Evolutionary conservation across 2,113 vertebrate genomes (phyloP).

Genomic region (Erythrolamprus reginae): DNA sequence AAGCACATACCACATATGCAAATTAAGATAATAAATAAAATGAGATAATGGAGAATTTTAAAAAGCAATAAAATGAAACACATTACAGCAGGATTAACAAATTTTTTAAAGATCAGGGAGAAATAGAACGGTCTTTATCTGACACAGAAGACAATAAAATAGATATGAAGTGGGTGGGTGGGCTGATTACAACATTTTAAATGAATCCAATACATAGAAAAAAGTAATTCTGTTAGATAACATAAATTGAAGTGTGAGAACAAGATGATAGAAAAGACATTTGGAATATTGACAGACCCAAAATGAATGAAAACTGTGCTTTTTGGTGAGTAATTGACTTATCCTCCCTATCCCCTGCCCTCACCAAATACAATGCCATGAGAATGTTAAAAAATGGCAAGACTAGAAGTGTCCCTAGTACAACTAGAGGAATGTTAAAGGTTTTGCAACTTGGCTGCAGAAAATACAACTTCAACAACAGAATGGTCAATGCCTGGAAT

Average conservation of each 20-base stretch:
- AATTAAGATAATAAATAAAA: no score
- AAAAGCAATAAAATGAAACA: no score
- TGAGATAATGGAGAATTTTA: no score
- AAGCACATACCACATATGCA: no score
- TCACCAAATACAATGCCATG: not conserved
- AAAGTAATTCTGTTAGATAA: not conserved
- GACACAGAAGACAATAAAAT: not conserved
- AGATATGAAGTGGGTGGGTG: not conserved
- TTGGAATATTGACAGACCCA: not conserved
- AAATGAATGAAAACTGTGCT: not conserved
- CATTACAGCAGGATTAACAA: no score
- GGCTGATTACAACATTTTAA: not conserved
- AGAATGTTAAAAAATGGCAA: not conserved
- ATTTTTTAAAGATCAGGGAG: no score
- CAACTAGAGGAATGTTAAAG: not conserved
- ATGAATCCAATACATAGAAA: not conserved
- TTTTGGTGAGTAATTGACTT: not conserved
- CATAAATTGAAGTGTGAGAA: not conserved
- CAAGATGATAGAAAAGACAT: not conserved
- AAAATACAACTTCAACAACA: no score
- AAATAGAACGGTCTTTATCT: no score
- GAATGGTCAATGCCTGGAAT: no score
- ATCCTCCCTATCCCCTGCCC: not conserved
- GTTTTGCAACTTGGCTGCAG: not conserved
- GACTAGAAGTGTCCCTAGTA: not conserved